phyloP scores from a whole-genome alignment of 1,140 invertebrate genomes.

The Leptinotarsa texana region DNA sequence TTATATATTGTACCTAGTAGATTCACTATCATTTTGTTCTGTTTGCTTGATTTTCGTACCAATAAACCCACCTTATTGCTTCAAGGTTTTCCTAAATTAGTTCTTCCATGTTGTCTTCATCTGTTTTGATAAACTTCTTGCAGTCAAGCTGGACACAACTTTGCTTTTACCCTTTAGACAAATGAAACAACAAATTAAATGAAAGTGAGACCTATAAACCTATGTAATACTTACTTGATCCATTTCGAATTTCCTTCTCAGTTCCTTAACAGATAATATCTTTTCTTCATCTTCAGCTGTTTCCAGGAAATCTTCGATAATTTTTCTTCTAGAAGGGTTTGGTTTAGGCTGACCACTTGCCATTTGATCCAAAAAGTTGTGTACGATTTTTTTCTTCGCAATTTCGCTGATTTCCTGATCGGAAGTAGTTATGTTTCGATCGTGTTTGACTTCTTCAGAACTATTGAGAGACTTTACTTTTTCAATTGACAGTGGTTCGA shows the following conservation, averaged over 20 bases:
- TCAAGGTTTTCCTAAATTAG: slow-evolving; percentile 13
- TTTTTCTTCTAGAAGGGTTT: neutral
- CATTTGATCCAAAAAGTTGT: slow-evolving; percentile 24
- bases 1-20: too few species aligned
- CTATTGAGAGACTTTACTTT: neutral
- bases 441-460: neutral
- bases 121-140: slow-evolving; percentile 75
- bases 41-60: too few species aligned
- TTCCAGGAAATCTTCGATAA: neutral
- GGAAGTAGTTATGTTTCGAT: slow-evolving; percentile 3
- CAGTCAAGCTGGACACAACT: slow-evolving; percentile 75
- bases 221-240: slow-evolving; percentile 38
- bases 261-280: slow-evolving; percentile 41
- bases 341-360: slow-evolving; percentile 19
- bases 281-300: slow-evolving; percentile 26
- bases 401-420: slow-evolving; percentile 32
- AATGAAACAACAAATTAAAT: neutral
- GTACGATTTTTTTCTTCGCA: slow-evolving; percentile 28
- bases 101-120: slow-evolving; percentile 70
- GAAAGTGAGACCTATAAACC: neutral
- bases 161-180: slow-evolving; percentile 46
- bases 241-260: slow-evolving; percentile 46
- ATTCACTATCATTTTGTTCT: too few species aligned
- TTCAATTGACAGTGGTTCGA: neutral
- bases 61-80: too few species aligned